Conservation (phyloP, 2,888 invertebrate genomes). For the Platerodrilus igneus region DNA sequence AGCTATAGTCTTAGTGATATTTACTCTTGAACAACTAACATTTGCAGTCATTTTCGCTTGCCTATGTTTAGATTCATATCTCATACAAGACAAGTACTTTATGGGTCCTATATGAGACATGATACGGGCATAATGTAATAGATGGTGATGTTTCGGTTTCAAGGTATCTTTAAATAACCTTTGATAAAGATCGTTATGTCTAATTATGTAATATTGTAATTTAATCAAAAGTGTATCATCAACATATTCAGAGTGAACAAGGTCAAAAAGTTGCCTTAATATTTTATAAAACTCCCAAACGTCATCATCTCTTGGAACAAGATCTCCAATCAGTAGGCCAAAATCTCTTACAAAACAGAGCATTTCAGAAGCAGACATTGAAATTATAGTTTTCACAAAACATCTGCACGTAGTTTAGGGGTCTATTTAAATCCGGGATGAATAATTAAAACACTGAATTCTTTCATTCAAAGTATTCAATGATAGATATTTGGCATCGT, state of each 20-base stretch:
- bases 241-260: constrained; percentile 13
- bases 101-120: constrained; percentile 25
- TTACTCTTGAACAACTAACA: neutral
- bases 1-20: constrained; percentile 1
- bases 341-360: constrained; percentile 28
- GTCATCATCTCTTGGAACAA: constrained; percentile 28
- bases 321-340: constrained; percentile 30
- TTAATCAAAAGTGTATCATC: constrained; percentile 9
- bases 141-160: constrained; percentile 31
- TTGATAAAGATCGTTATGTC: constrained; percentile 20
- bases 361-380: constrained; percentile 31
- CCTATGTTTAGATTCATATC: constrained; percentile 30
- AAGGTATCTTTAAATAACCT: constrained; percentile 25
- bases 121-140: constrained; percentile 29
- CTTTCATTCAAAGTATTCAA: neutral
- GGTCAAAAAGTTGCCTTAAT: constrained; percentile 30
- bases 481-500: neutral
- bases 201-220: constrained; percentile 16
- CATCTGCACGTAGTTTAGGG: no score
- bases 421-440: neutral
- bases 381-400: constrained; percentile 18
- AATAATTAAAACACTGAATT: constrained; percentile 4
- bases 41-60: constrained; percentile 21
- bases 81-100: constrained; percentile 25
- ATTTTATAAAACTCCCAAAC: constrained; percentile 29